Percentiles rank a stretch among this genome's conserved stretches.
phyloP scores from a whole-genome alignment of 2,113 vertebrate genomes.

The Ctenodactylus gundi region DNA sequence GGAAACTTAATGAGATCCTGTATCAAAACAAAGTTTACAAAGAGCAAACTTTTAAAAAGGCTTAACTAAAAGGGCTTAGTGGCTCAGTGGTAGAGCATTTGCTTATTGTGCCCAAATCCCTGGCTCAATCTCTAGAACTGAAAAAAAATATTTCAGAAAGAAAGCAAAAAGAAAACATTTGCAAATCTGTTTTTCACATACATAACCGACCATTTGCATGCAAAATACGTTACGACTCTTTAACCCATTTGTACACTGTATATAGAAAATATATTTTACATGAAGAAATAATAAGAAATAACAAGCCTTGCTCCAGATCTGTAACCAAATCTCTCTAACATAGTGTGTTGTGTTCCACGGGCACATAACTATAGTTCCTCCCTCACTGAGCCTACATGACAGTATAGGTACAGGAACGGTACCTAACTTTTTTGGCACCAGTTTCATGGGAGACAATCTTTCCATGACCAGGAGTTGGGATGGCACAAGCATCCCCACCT shows the following conservation, averaged over 20 bases:
- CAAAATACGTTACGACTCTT: neutral
- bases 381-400: neutral
- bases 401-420: no score
- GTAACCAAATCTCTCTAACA: neutral
- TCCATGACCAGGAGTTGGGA: no score
- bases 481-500: no score
- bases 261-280: neutral
- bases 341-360: neutral
- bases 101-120: no score
- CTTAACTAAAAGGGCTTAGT: no score
- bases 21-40: no score
- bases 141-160: no score
- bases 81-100: neutral
- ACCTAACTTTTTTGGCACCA: no score
- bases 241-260: neutral
- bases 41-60: no score
- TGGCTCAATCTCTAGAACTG: no score
- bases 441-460: no score
- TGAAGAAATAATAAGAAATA: neutral
- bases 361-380: neutral
- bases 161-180: neutral
- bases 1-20: no score
- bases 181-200: neutral
- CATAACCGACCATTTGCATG: neutral
- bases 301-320: neutral